A percentile compares a stretch with the other conserved stretches of the same genome.
Evolutionary conservation across 2,797 vertebrate genomes (phyloP).

Genomic region (Ciconia nigra): DNA sequence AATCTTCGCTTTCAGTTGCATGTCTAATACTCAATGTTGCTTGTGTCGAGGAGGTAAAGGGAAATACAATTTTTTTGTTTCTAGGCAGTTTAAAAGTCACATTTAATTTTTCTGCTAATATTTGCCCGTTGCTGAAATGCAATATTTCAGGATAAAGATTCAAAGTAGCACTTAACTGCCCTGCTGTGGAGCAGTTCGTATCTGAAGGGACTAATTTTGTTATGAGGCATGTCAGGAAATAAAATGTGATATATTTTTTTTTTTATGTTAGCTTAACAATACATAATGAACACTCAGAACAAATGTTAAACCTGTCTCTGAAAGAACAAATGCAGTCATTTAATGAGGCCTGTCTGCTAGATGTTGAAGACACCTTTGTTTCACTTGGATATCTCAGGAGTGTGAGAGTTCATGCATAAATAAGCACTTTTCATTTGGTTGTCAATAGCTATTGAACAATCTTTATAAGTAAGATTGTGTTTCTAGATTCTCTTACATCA

Average conservation of each 20-base stretch:
- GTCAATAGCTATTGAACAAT: background rate
- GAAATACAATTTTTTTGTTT: background rate
- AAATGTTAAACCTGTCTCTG: background rate
- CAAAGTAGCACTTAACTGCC: background rate
- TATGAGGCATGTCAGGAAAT: background rate
- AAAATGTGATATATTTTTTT: background rate
- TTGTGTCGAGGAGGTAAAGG: background rate
- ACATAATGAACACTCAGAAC: background rate
- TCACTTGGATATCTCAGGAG: background rate
- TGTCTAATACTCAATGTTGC: background rate
- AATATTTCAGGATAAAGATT: background rate
- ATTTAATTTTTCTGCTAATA: background rate
- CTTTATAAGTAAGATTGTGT: background rate
- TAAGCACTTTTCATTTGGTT: background rate
- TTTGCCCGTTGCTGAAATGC: background rate
- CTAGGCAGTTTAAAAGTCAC: background rate
- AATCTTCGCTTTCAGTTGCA: background rate
- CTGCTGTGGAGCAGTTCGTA: background rate
- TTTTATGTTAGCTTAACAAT: background rate
- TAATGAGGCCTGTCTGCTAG: background rate
- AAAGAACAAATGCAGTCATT: background rate
- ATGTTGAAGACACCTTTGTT: background rate
- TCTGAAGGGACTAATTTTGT: background rate
- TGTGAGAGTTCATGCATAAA: background rate
- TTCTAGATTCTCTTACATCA: background rate